Conservation (phyloP, 2,888 invertebrate species). For the Atrina japonica region DNA sequence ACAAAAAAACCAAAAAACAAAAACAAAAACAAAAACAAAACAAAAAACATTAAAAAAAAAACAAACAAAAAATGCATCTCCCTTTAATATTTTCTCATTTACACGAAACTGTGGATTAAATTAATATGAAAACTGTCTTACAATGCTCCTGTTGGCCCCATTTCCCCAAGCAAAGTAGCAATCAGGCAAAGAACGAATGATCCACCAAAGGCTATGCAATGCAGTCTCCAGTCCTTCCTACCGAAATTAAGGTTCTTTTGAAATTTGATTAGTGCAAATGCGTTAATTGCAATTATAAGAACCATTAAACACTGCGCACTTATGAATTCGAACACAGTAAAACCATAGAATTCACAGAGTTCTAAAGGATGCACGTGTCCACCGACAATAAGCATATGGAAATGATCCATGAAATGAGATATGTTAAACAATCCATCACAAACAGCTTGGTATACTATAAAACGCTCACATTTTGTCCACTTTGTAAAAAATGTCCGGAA, state of each 20-base stretch:
- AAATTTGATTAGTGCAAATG: constrained; percentile 44
- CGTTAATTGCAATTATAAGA: constrained; percentile 43
- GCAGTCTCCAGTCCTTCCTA: constrained; percentile 38
- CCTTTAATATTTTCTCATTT: too few species aligned
- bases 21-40: too few species aligned
- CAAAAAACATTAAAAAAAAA: too few species aligned
- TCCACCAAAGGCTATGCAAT: constrained; percentile 36
- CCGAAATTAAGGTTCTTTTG: constrained; percentile 42
- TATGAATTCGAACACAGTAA: constrained; percentile 38
- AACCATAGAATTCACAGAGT: constrained; percentile 44
- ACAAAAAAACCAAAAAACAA: too few species aligned
- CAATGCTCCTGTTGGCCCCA: constrained; percentile 33
- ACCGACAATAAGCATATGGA: constrained; percentile 32
- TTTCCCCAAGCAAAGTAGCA: constrained; percentile 10
- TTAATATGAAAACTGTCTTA: constrained; percentile 14
- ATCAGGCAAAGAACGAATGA: constrained; percentile 29
- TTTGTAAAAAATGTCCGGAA: constrained; percentile 23
- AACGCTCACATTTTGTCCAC: constrained; percentile 45
- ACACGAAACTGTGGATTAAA: too few species aligned
- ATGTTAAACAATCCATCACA: constrained; percentile 44
- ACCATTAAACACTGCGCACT: constrained; percentile 42
- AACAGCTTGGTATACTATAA: constrained; percentile 42
- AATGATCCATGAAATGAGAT: constrained; percentile 41
- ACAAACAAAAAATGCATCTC: too few species aligned
- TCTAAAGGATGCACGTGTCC: constrained; percentile 39